Evolutionary conservation across 2,888 invertebrate species (phyloP), one percentile per base, ranked within the genome.

Genomic region (Arctia plantaginis): DNA sequence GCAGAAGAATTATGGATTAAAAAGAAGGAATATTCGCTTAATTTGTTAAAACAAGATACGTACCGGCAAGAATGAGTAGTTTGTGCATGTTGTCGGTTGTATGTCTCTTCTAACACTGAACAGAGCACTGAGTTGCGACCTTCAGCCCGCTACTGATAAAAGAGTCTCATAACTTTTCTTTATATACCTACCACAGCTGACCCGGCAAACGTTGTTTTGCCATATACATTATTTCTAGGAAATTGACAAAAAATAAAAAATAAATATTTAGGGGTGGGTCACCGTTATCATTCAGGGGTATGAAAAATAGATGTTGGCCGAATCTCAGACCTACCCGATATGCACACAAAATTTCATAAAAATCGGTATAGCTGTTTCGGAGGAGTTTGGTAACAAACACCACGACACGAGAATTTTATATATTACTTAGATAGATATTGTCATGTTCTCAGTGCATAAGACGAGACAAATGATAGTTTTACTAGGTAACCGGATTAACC

Each of bases 21-120:
- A 12, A 41, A 41, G 6, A 41, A 41, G 8, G 41, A 8, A 41
- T 41, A 41, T 23, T 23, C 8, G 10, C 23, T 12, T 20, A 55
- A 7, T 55, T 55, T n/a, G 2, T 55, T 10, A 55, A n/a, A 55
- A 55, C n/a, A 3, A 39, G 20, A n/a, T 27, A 69, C 55, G 59
- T 69, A 69, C 69, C 69, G 35, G 27, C 33, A 10, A 69, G 15
- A n/a, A 55, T 15, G 39, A 69, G 27, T 27, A 69, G n/a, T 69
- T 27, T 59, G n/a, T n/a, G 30, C 69, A 69, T 69, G 18, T 39
- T 69, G 39, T 27, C 51, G 7, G 39, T 55, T 20, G 3, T 3
- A n/a, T 7, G 23, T 27, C 30, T 6, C 27, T 15, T 18, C 55
- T 35, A 35, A 35, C 55, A 67, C 44, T 30, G 30, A 30, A 55